Evolutionary conservation across 2,113 vertebrate genomes (phyloP).

Genomic region (Dromiciops gliroides): DNA sequence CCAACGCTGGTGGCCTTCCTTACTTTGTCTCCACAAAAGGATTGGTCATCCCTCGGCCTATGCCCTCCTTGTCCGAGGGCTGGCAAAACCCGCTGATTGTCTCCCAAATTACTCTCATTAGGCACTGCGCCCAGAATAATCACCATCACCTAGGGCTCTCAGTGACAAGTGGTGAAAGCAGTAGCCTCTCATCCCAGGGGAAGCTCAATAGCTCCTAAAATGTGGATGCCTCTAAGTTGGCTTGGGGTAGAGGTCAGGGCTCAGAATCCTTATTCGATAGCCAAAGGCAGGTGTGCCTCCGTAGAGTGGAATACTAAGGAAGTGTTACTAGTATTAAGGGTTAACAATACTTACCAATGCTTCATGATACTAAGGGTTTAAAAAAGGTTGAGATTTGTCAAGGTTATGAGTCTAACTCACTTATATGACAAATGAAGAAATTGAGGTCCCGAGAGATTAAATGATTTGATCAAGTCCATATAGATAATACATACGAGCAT

Average conservation of each 20-base stretch:
- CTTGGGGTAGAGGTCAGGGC: neutral
- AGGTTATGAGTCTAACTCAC: neutral
- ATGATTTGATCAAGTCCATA: neutral
- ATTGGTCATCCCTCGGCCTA: neutral
- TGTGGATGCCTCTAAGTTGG: neutral
- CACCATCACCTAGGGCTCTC: neutral
- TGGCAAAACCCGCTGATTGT: neutral
- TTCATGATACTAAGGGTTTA: neutral
- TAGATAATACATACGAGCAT: neutral
- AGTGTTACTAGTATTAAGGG: no score
- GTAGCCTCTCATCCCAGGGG: neutral
- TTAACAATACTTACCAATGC: no score
- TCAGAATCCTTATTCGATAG: neutral
- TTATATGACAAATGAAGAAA: neutral
- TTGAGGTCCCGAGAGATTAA: neutral
- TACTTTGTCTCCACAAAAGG: neutral
- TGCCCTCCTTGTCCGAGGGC: neutral
- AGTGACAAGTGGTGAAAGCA: neutral
- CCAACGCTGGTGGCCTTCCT: neutral
- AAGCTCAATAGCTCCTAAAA: neutral
- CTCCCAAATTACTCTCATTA: neutral
- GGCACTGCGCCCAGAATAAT: neutral
- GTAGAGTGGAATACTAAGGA: neutral
- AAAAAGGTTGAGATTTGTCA: neutral
- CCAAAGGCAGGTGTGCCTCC: neutral